Evolutionary conservation across 1,140 invertebrate genomes (phyloP).

Genomic region (Parasteatoda tepidariorum): DNA sequence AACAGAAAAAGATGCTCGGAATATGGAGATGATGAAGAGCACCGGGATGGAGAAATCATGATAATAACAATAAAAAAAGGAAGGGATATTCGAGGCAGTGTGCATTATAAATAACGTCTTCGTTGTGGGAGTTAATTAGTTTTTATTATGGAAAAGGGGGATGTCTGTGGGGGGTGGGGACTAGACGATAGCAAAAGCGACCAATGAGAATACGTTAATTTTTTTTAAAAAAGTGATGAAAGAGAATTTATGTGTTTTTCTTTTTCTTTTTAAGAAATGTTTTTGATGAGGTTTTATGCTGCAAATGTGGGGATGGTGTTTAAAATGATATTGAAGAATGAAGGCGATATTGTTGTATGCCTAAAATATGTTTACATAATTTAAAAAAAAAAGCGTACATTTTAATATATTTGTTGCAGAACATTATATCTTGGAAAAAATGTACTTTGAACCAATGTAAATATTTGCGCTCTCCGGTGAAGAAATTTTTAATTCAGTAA

Average conservation of each 20-base stretch:
- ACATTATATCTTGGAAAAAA: no score
- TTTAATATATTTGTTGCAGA: no score
- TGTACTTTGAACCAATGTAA: no score
- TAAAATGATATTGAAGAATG: no score
- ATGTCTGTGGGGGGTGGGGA: neutral
- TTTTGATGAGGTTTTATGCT: no score
- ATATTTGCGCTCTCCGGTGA: no score
- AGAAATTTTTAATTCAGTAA: no score
- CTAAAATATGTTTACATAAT: no score
- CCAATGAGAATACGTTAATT: neutral
- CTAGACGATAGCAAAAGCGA: neutral
- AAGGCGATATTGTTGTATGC: no score
- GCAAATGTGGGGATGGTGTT: no score
- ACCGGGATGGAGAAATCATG: neutral
- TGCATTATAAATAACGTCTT: constrained; percentile 50
- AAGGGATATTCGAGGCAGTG: neutral
- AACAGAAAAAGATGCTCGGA: neutral
- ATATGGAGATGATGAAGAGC: neutral
- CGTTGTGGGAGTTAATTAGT: constrained; percentile 48
- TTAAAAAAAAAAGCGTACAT: no score
- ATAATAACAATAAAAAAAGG: constrained; percentile 21
- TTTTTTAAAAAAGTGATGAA: neutral
- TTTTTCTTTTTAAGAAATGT: no score
- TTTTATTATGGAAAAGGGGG: constrained; percentile 33
- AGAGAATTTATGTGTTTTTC: constrained; percentile 14